phyloP scores from a whole-genome alignment of 2,113 vertebrate species.

The Willisornis vidua region DNA sequence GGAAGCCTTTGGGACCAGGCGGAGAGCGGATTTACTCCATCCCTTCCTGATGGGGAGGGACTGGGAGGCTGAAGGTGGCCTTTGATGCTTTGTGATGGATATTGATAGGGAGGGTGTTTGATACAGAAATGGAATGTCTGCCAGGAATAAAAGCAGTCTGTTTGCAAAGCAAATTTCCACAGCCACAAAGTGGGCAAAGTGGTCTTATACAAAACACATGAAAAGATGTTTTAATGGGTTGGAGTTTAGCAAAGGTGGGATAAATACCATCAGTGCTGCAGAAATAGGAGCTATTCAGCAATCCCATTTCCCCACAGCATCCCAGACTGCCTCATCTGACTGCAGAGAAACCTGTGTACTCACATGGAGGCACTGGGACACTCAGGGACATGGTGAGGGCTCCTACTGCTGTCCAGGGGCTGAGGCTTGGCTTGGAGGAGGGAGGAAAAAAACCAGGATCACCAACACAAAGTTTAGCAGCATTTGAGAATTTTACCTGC shows the following conservation, averaged over 20 bases:
- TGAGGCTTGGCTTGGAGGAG: not conserved
- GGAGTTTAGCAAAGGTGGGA: not conserved
- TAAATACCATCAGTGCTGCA: not conserved
- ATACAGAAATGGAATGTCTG: not conserved
- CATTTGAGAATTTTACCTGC: not conserved
- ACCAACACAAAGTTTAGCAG: not conserved
- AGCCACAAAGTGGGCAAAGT: not conserved
- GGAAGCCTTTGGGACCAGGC: not conserved
- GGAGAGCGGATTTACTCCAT: not conserved
- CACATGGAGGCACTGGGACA: not conserved
- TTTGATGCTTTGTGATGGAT: not conserved
- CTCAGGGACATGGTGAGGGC: not conserved
- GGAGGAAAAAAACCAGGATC: not conserved
- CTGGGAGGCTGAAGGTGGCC: not conserved
- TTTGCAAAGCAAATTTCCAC: not conserved
- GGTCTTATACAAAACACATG: not conserved
- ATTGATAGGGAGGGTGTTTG: not conserved
- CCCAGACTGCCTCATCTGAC: not conserved
- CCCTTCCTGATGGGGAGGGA: not conserved
- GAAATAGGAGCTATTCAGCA: not conserved
- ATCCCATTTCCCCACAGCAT: not conserved
- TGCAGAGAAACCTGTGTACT: not conserved
- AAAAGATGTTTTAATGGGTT: not conserved
- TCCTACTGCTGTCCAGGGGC: not conserved
- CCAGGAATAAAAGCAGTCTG: not conserved